Evolutionary conservation across 2,888 invertebrate genomes (phyloP), one percentile per base, ranked within the genome.

Genomic region (Adelognathus sp.): DNA sequence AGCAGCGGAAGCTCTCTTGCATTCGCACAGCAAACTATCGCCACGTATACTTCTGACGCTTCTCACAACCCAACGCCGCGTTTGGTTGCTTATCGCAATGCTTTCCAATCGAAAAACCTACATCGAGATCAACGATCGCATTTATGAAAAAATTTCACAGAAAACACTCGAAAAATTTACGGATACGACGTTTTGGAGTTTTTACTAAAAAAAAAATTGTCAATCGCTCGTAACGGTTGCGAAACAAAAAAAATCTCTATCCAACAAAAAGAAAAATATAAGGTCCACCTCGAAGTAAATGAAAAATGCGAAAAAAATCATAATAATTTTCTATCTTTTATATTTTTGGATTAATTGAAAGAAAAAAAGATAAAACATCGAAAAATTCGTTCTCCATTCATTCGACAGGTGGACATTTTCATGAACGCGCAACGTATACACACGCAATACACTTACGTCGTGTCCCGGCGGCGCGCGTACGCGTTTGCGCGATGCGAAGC

Each of bases 401-500:
- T 78, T 60, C 73, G 77, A 78, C 77, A 78, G 77, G 77, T 78
- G 73, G 77, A 78, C 77, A 77, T 73, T 73, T 76, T 69, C 67
- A 56, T 58, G 63, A 60, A 60, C 33, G 69, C 61, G 31, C 41
- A 70, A 50, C 21, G 24, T 50, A n/a, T n/a, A n/a, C n/a, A n/a
- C n/a, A n/a, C n/a, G n/a, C n/a, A n/a, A n/a, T n/a, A n/a, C n/a
- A n/a, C n/a, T n/a, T n/a, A n/a, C n/a, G n/a, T n/a, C n/a, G n/a
- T n/a, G n/a, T n/a, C n/a, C n/a, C n/a, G n/a, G n/a, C n/a, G n/a
- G n/a, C n/a, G n/a, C n/a, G n/a, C 61, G 60, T 72, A 63, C 39
- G 67, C 72, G 75, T 52, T 27, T 64, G 61, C 46, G 39, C 61
- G 83, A 82, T 85, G 83, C 82, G 77, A 78, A 76, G 82, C 80